Base-by-base conservation (phyloP, 1,140 invertebrate genomes). In the Melitaea cinxia region DNA sequence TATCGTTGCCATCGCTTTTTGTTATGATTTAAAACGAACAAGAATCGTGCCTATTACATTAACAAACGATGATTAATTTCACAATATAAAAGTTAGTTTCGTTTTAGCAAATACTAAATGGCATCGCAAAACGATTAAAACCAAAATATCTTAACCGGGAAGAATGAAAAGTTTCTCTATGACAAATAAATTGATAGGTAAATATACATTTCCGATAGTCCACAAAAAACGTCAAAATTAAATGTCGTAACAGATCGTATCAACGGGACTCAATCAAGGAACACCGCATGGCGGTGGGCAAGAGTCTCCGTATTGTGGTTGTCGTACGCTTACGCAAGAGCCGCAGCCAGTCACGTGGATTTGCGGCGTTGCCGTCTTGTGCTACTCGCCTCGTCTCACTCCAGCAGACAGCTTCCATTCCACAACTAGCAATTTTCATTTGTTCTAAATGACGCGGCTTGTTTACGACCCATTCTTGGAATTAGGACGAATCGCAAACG, bases 251-350 rank as follows among this genome's bases (percentile, higher is more conserved):
- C n/a, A n/a, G n/a, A n/a, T n/a, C n/a, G n/a, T n/a, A 80, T 73
- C 65, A 73, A 68, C 64, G 66, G 72, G 65, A 74, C 1, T 72
- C 58, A 68, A 78, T 71, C 65, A 62, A 66, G 70, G 77, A 81
- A 66, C 58, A 33, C 60, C 52, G 52, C 66, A 64, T 61, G 69
- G 61, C 68, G 67, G 50, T 70, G 66, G 69, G 68, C 35, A 14
- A 45, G 24, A 47, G 14, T 30, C 30, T 49, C 53, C 26, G 72
- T 74, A 69, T 67, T 74, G 80, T 85, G 80, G 78, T 83, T 78
- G 82, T 84, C 81, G 82, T 83, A 87, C 82, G 83, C 84, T 90
- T 91, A 91, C 88, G 86, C 83, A 91, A 89, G 83, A 89, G 72
- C 73, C 78, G 83, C 75, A 79, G 72, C 77, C 78, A 73, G 80